Conservation (phyloP, 2,888 invertebrate genomes). For the Cheilosia vernalis region DNA sequence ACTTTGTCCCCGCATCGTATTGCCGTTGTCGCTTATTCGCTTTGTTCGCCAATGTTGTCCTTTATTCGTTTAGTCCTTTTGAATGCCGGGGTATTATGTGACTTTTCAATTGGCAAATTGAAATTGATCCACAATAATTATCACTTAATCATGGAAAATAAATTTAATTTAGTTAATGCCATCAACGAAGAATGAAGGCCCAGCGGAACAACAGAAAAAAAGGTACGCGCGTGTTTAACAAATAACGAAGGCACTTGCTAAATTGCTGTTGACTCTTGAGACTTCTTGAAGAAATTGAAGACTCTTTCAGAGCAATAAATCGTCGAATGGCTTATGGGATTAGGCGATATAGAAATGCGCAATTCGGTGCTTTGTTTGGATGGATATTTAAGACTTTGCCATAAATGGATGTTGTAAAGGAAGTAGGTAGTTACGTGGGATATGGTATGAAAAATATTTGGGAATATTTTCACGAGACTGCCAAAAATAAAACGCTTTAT, state of each 20-base stretch:
- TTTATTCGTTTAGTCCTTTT: slow-evolving; percentile 13
- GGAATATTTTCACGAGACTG: no score
- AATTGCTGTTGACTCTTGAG: background rate
- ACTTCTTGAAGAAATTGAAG: background rate
- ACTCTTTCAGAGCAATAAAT: slow-evolving; percentile 9
- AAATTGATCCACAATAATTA: slow-evolving; percentile 69
- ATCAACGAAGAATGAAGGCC: slow-evolving; percentile 24
- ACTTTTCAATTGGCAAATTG: slow-evolving; percentile 62
- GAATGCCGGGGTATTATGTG: slow-evolving; percentile 18
- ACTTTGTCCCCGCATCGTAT: background rate
- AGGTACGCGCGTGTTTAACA: background rate
- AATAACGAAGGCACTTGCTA: background rate
- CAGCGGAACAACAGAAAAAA: background rate
- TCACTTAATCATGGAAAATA: slow-evolving; percentile 60
- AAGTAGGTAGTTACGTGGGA: no score
- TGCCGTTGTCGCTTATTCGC: slow-evolving; percentile 2
- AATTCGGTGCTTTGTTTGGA: background rate
- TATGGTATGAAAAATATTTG: no score
- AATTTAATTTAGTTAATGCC: slow-evolving; percentile 47
- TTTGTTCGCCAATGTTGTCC: slow-evolving; percentile 19
- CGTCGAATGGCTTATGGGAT: slow-evolving; percentile 20
- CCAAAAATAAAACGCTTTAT: no score
- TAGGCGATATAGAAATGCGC: background rate
- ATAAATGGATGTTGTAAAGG: no score
- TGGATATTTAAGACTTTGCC: background rate